Evolutionary conservation across 2,113 vertebrate species (phyloP).

Genomic region (Phasianus colchicus): DNA sequence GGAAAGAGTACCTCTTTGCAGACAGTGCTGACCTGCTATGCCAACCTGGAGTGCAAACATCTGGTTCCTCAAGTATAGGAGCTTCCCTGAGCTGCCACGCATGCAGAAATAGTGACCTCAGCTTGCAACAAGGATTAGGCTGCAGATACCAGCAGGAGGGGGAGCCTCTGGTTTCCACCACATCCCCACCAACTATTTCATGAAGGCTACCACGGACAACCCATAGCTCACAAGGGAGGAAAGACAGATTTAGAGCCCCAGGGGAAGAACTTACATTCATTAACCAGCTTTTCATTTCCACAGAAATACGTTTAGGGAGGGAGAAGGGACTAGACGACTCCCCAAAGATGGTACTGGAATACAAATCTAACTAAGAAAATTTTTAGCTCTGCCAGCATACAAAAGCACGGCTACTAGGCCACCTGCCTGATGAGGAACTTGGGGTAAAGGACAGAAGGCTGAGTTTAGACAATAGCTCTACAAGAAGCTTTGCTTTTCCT

Average conservation of each 20-base stretch:
- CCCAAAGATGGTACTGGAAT: background rate
- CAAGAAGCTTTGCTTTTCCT: background rate
- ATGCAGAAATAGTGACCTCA: background rate
- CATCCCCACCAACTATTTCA: too few relatives aligned
- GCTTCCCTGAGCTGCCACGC: background rate
- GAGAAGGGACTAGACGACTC: background rate
- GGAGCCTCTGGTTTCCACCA: background rate
- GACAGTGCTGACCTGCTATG: background rate
- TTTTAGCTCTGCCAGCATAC: background rate
- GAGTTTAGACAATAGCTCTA: background rate
- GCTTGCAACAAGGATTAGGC: background rate
- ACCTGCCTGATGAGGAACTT: background rate
- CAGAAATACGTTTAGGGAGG: background rate
- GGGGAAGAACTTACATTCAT: background rate
- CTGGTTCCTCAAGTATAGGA: background rate
- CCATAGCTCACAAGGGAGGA: background rate
- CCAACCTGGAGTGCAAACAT: background rate
- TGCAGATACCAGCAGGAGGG: background rate
- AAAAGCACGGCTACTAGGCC: background rate
- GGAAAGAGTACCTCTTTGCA: background rate
- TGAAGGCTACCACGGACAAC: background rate
- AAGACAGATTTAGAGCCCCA: background rate
- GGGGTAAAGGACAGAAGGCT: background rate
- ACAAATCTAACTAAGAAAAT: background rate
- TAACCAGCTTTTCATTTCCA: background rate